Evolutionary conservation across 2,888 invertebrate species (phyloP).

Genomic region (Xestobium rufovillosum): DNA sequence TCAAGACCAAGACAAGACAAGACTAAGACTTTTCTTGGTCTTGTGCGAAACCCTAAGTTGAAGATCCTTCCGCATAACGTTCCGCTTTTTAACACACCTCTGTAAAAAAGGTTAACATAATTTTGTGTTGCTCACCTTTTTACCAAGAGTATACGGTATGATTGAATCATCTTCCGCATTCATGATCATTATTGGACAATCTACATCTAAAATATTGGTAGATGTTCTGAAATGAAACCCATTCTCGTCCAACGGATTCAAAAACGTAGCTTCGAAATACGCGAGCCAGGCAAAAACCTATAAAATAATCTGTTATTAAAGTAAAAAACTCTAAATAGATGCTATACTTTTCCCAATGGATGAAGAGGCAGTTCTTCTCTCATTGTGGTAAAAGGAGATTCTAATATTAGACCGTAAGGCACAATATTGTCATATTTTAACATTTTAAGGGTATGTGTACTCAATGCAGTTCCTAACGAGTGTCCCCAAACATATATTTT

Average conservation of each 20-base stretch:
- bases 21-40: no score
- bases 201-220: conserved; percentile 29
- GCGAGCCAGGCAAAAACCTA: conserved; percentile 36
- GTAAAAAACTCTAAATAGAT: background rate
- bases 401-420: conserved; percentile 20
- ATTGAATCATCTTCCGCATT: conserved; percentile 36
- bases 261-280: conserved; percentile 35
- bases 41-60: no score
- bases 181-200: conserved; percentile 37
- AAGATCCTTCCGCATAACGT: no score
- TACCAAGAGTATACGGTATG: conserved; percentile 32
- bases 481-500: conserved; percentile 29
- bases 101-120: no score
- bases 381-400: conserved; percentile 18
- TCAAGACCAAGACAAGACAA: no score
- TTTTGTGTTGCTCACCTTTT: conserved; percentile 31
- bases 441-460: conserved; percentile 20
- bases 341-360: conserved; percentile 17
- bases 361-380: conserved; percentile 16
- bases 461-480: conserved; percentile 26
- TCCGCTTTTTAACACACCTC: no score
- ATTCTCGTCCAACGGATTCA: conserved; percentile 32
- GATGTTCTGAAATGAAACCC: conserved; percentile 33
- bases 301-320: conserved; percentile 13
- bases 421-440: conserved; percentile 27